Percentiles rank a stretch among this genome's conserved stretches.
These are phyloP conservation scores for Chromis chromis DNA, from an alignment of 2,797 vertebrate species.

Conservation along the genomic window DNA sequence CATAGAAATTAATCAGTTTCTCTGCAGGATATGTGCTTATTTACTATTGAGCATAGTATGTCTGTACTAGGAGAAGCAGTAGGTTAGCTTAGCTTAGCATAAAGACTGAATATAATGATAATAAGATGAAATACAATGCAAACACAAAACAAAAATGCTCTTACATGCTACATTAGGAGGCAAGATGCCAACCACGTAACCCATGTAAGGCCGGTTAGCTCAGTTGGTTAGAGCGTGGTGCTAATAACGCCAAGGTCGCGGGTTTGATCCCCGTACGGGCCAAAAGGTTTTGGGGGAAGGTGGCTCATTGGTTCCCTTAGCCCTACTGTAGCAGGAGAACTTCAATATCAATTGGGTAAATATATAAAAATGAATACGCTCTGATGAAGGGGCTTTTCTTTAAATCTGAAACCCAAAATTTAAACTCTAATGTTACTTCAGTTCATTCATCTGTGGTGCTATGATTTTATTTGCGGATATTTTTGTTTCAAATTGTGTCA, in stretches of 20 bases:
- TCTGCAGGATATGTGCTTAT: no score
- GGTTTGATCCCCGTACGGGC: constrained; percentile 77
- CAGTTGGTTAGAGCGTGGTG: constrained; percentile 79
- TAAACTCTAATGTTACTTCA: background rate
- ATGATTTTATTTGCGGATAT: background rate
- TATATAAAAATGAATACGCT: no score
- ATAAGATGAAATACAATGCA: background rate
- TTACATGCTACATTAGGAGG: background rate
- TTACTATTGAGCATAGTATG: background rate
- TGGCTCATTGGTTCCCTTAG: no score
- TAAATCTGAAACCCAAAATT: no score
- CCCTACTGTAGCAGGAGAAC: no score
- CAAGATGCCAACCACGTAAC: no score
- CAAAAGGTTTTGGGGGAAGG: background rate
- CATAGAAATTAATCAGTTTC: no score
- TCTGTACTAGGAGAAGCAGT: background rate
- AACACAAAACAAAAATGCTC: background rate
- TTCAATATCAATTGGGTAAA: no score
- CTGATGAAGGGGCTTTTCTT: no score
- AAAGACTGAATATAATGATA: background rate
- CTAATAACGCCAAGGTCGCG: constrained; percentile 76
- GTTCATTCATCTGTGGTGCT: background rate
- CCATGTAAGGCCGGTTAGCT: constrained; percentile 42
- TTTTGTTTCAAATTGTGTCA: no score
- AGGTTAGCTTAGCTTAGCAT: background rate